A percentile compares a stretch with the other conserved stretches of the same genome.
phyloP scores from a whole-genome alignment of 2,888 invertebrate species.

The Hyalella azteca region DNA sequence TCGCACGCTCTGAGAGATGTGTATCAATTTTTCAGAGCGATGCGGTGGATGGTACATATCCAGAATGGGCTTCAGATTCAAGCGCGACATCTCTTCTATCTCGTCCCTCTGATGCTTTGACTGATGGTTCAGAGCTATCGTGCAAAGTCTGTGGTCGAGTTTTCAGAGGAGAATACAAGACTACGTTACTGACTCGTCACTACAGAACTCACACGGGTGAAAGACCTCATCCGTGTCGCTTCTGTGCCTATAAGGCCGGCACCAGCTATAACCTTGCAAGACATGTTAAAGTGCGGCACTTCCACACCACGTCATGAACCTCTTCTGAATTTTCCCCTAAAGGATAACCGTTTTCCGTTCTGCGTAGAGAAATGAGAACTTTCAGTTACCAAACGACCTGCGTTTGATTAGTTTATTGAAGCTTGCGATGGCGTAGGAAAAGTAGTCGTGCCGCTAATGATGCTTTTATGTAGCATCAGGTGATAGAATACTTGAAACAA shows the following conservation, averaged over 20 bases:
- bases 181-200: constrained; percentile 54
- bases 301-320: not conserved
- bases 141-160: constrained; percentile 51
- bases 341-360: no score
- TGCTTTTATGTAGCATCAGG: no score
- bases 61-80: not conserved
- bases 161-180: constrained; percentile 53
- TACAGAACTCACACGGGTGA: constrained; percentile 56
- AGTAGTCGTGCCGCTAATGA: no score
- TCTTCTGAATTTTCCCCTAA: not conserved
- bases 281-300: constrained; percentile 43
- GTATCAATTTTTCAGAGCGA: constrained; percentile 1
- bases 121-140: not conserved
- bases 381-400: no score
- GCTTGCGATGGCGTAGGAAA: no score
- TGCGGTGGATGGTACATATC: not conserved
- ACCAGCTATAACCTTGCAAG: constrained; percentile 51
- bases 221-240: constrained; percentile 52
- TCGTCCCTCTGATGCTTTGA: not conserved
- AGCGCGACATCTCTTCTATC: not conserved
- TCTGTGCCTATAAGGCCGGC: constrained; percentile 54
- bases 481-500: no score
- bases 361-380: no score
- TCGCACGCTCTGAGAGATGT: not conserved
- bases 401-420: no score